Base-by-base conservation (phyloP, 1,140 invertebrate species). In the Heliothis virescens region DNA sequence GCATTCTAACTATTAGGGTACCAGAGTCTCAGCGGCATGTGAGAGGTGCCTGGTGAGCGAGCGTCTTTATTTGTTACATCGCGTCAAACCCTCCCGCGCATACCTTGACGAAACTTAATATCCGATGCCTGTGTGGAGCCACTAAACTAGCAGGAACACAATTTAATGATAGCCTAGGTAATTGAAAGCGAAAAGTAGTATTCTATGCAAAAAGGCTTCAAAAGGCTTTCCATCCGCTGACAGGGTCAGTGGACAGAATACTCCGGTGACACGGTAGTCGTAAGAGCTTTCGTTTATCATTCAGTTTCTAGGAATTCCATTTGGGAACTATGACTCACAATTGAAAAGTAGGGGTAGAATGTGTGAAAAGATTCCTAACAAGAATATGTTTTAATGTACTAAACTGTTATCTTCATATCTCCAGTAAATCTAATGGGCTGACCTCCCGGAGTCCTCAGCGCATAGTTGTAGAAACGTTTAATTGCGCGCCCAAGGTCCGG, bases 81-180 rank as follows among this genome's bases (percentile, higher is more conserved):
- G 85, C 89, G 82, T 80, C 78, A 76, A 81, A 83, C 89, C 89
- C 87, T 82, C 81, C 86, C 83, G 55, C 73, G 86, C 90, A 92
- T 92, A 92, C 91, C 91, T 92, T 91, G 90, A 88, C 85, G 83
- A 85, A 91, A 91, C 79, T 92, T 91, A 90, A 91, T 91, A 91
- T 90, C 86, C 83, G 82, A 83, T 83, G 81, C 82, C 55, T 59
- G 41, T 18, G 65, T 77, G 21, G 73, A 81, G 89, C 86, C 83
- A 88, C 21, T 62, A 85, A 82, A 83, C 10, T 5, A n/a, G 80
- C 77, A 81, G 34, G 59, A 78, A 7, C 5, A 52, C 16, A n/a
- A 9, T 10, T 3, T 60, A 26, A 26, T 60, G 12, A 7, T 26
- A 29, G 21, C 18, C 10, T 3, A 12, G 3, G 9, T 3, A 11